Evolutionary conservation across 2,113 vertebrate species (phyloP).

Genomic region (Salvator merianae): DNA sequence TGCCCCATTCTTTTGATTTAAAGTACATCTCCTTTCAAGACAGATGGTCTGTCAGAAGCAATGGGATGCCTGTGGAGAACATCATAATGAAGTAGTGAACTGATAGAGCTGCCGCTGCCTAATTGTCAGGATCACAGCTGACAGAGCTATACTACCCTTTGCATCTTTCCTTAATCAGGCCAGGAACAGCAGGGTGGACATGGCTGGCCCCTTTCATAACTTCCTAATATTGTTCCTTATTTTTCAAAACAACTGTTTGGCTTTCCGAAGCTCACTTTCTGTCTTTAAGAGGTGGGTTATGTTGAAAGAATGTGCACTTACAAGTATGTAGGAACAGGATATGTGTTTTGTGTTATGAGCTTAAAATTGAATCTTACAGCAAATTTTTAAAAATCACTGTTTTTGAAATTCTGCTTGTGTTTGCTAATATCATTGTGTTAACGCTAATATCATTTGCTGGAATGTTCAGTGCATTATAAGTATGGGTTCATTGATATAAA

Average conservation of each 20-base stretch:
- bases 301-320: not conserved
- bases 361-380: slow-evolving; percentile 16
- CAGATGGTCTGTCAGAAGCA: slow-evolving; percentile 63
- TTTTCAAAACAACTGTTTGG: slow-evolving; percentile 76
- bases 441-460: not conserved
- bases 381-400: not conserved
- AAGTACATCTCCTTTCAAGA: slow-evolving; percentile 38
- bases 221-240: slow-evolving; percentile 76
- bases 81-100: slow-evolving; percentile 72
- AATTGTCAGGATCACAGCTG: slow-evolving; percentile 59
- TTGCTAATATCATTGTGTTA: too few species aligned
- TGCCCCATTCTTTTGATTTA: slow-evolving; percentile 52
- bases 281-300: slow-evolving; percentile 84
- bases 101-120: slow-evolving; percentile 54
- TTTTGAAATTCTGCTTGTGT: slow-evolving; percentile 15
- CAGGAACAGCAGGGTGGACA: slow-evolving; percentile 70
- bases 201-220: slow-evolving; percentile 76
- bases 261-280: slow-evolving; percentile 72
- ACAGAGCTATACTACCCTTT: slow-evolving; percentile 51
- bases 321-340: too few species aligned
- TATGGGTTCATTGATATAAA: not conserved
- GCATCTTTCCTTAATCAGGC: slow-evolving; percentile 56
- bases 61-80: slow-evolving; percentile 59
- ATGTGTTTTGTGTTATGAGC: not conserved
- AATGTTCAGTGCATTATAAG: not conserved